Percentiles rank a stretch among this genome's conserved stretches.
Evolutionary conservation across 2,888 invertebrate species (phyloP).

Genomic region (Polydrusus cervinus): DNA sequence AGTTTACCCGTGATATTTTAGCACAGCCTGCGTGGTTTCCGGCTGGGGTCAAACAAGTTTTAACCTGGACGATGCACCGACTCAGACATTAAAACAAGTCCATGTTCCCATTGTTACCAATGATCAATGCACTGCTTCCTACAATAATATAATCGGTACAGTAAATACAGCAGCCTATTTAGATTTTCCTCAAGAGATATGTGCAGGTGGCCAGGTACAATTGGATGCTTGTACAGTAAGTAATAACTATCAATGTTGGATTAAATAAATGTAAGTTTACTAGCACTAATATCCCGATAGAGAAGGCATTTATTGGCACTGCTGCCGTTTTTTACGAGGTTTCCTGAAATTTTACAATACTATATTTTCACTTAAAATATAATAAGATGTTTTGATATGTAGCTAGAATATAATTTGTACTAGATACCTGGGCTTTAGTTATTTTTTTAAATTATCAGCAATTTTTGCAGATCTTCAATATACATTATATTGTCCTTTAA

Average conservation of each 20-base stretch:
- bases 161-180: slow-evolving; percentile 70
- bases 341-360: no score
- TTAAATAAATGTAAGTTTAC: neutral
- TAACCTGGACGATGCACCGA: slow-evolving; percentile 61
- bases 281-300: no score
- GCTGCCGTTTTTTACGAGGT: no score
- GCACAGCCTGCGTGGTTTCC: slow-evolving; percentile 54
- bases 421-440: no score
- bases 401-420: no score
- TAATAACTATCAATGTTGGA: slow-evolving; percentile 44
- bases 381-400: no score
- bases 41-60: slow-evolving; percentile 56
- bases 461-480: no score
- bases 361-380: no score
- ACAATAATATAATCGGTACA: slow-evolving; percentile 77
- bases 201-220: slow-evolving; percentile 85
- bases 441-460: no score
- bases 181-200: slow-evolving; percentile 81
- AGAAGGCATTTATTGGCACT: no score
- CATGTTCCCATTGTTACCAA: slow-evolving; percentile 80
- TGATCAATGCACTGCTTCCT: slow-evolving; percentile 77
- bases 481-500: no score
- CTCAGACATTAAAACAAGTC: slow-evolving; percentile 79
- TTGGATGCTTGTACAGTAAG: slow-evolving; percentile 87
- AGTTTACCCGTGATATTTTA: slow-evolving; percentile 40